These are phyloP conservation scores for Phoebastria nigripes DNA, from an alignment of 2,797 vertebrate genomes.

Conservation along the genomic window DNA sequence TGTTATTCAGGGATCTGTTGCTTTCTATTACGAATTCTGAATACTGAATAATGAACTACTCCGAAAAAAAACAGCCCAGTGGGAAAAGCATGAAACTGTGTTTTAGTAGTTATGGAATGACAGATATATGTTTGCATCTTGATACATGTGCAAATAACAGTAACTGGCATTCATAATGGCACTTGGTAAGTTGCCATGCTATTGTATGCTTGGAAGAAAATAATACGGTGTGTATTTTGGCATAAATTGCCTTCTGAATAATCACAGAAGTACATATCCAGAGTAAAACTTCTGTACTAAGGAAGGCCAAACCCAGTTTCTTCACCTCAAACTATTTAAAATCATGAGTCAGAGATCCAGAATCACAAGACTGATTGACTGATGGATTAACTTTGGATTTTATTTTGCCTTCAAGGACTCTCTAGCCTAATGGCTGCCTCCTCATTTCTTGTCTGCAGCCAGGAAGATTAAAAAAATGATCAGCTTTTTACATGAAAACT, in stretches of 20 bases:
- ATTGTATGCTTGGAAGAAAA: neutral
- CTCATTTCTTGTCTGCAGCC: neutral
- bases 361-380: neutral
- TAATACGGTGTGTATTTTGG: neutral
- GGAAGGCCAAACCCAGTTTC: neutral
- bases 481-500: neutral
- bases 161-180: neutral
- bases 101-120: neutral
- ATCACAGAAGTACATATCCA: neutral
- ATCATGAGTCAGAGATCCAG: neutral
- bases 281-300: neutral
- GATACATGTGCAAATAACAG: neutral
- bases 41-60: neutral
- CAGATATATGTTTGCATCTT: neutral
- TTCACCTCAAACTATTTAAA: neutral
- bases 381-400: neutral
- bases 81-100: neutral
- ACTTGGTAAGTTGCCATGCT: neutral
- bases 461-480: neutral
- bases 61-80: neutral
- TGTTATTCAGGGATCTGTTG: neutral
- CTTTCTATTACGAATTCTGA: neutral
- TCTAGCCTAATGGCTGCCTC: neutral
- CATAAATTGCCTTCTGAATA: neutral
- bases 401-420: neutral